A percentile compares a stretch with the other conserved stretches of the same genome.
Evolutionary conservation across 2,113 vertebrate species (phyloP).

Genomic region (Syngnathus scovelli): DNA sequence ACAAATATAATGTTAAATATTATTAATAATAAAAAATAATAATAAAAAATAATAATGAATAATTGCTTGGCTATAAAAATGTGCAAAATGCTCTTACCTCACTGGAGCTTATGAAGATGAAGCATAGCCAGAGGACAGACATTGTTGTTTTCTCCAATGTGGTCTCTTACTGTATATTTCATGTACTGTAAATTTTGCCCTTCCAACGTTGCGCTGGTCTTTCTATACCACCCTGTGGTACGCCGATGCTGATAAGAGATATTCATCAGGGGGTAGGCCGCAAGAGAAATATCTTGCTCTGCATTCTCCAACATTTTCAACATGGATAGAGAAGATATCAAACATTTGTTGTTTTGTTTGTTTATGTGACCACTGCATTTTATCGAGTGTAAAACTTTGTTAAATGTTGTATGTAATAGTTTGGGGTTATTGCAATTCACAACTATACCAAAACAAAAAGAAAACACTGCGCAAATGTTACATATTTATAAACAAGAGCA

Average conservation of each 20-base stretch:
- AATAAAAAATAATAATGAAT: no score
- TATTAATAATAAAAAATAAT: no score
- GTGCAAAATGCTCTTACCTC: constrained; percentile 39
- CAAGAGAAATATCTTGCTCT: background rate
- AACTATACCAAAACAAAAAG: no score
- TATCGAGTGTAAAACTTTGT: no score
- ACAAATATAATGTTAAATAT: background rate
- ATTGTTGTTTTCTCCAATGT: constrained; percentile 34
- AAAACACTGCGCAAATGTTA: no score
- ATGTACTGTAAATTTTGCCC: background rate
- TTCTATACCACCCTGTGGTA: constrained; percentile 46
- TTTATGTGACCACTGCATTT: no score
- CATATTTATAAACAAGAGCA: no score
- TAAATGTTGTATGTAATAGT: no score
- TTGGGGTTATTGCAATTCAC: no score
- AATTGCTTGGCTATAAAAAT: no score
- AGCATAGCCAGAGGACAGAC: constrained; percentile 21
- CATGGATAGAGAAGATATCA: background rate
- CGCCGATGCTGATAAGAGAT: constrained; percentile 25
- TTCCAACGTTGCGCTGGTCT: background rate
- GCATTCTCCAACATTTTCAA: background rate
- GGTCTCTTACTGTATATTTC: background rate
- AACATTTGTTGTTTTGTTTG: no score
- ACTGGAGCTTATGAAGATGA: constrained; percentile 14
- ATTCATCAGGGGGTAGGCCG: background rate